Base-by-base conservation (phyloP, 1,140 invertebrate genomes). In the Achroia grisella region DNA sequence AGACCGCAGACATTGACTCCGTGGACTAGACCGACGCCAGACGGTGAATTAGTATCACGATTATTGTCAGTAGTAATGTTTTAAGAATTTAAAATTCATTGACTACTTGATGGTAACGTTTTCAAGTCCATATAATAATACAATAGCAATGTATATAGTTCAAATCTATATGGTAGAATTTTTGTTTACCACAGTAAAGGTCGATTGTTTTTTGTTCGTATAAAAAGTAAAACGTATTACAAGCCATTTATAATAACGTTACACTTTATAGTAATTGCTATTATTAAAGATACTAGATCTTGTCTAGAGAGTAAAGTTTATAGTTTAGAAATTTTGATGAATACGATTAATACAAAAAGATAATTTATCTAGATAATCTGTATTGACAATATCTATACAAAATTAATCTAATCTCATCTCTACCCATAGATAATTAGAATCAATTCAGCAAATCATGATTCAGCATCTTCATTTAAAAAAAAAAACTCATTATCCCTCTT, bases 1-100 rank as follows among this genome's bases (percentile, higher is more conserved):
- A 52, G 74, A 64, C 61, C 64, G 71, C 65, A 15, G 35, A 55
- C 68, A 62, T 54, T 69, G 70, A 64, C 67, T 77, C 44, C 37
- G 34, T 12, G 48, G 70, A 67, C 76, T 76, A 82, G 76, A 80
- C 75, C 52, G 67, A 42, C 55, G 59, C 66, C 62, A 83, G 79
- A 83, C 79, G 40, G 36, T 41, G 33, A 44, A 27, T 46, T 23
- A 15, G 17, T 15, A 37, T 34, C 31, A 34, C 30, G 10, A 4
- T 17, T 1, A 33, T 11, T 32, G 12, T 12, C n/a, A 34, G 8
- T 32, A 15, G 2, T 4, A 41, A 10, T 10, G 11, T 11, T n/a
- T 8, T 28, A 23, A 4, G 8, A 10, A 3, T 27, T 23, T 13
- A 35, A 28, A 27, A 43, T 43, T n/a, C 41, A 43, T 32, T 39